Conservation (phyloP, 35 echinoderm and acorn worm species). For the Amphiura filiformis region DNA sequence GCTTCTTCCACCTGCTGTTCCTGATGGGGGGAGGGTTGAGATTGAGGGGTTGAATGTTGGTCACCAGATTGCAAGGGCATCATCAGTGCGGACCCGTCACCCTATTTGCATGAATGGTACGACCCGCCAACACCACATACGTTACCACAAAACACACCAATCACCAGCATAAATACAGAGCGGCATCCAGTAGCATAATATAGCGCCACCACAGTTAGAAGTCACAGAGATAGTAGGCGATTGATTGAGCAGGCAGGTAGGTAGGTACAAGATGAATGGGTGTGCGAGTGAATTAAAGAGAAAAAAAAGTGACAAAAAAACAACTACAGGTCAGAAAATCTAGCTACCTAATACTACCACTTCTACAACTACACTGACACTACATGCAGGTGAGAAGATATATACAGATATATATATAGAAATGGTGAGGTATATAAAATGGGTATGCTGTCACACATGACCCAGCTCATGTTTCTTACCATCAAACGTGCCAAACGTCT, state of each 20-base stretch:
- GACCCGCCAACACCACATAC: no score
- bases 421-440: not conserved
- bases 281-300: no score
- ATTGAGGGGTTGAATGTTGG: not conserved
- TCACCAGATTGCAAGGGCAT: not conserved
- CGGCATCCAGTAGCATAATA: not conserved
- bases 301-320: not conserved
- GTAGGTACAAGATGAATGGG: not conserved
- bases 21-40: conserved; percentile 6
- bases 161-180: not conserved
- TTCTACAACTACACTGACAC: not conserved
- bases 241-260: not conserved
- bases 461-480: not conserved
- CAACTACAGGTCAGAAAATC: not conserved
- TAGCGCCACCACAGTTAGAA: not conserved
- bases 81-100: not conserved
- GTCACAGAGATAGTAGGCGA: not conserved
- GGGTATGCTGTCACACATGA: conserved; percentile 1
- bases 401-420: not conserved
- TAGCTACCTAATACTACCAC: no score
- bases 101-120: not conserved
- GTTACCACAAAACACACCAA: not conserved
- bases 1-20: not conserved
- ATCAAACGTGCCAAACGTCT: not conserved
- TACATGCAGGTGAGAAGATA: not conserved